Percentiles rank a stretch among this genome's conserved stretches.
Conservation (phyloP, 2,113 vertebrate genomes). For the Elaphurus davidianus region DNA sequence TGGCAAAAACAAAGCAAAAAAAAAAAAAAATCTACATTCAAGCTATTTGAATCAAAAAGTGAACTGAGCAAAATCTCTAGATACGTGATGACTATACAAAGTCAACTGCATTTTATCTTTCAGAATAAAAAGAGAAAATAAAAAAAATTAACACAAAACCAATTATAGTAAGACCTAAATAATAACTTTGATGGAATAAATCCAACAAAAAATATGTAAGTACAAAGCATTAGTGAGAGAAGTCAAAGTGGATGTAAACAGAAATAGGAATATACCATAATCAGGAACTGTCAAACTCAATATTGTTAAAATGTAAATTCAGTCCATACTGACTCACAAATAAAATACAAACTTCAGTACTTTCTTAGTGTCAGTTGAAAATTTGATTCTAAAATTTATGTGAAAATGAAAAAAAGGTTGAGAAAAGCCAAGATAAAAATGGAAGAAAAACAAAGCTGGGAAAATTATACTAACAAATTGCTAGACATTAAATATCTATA, state of each 20-base stretch:
- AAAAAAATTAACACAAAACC: background rate
- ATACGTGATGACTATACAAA: background rate
- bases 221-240: background rate
- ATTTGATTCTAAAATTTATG: background rate
- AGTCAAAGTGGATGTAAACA: background rate
- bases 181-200: background rate
- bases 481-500: background rate
- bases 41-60: background rate
- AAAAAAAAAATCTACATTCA: background rate
- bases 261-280: background rate
- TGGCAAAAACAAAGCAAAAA: background rate
- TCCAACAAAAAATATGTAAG: background rate
- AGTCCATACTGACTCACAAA: background rate
- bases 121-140: background rate
- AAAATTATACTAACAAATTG: background rate
- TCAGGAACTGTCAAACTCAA: background rate
- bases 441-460: background rate
- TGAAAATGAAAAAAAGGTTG: background rate
- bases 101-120: background rate
- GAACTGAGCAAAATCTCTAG: background rate
- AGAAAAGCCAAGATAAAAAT: background rate
- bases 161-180: background rate
- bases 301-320: background rate
- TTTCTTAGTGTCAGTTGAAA: background rate
- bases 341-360: background rate